Conservation (phyloP, 2,113 vertebrate species). For the Philantomba maxwellii region DNA sequence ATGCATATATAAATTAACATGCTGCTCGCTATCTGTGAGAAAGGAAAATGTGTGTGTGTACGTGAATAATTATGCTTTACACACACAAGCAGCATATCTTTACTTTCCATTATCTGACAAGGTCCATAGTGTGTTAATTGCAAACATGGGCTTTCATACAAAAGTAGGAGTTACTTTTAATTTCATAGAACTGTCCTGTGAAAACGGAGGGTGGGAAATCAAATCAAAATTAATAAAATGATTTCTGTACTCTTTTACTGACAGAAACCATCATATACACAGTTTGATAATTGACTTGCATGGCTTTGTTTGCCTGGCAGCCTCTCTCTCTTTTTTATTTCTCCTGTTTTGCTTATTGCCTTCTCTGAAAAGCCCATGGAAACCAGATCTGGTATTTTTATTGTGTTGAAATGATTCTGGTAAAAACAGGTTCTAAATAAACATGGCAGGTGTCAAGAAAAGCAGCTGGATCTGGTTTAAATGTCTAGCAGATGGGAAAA, state of each 20-base stretch:
- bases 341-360: background rate
- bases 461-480: background rate
- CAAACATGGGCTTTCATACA: background rate
- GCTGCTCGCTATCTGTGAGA: background rate
- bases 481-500: background rate
- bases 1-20: background rate
- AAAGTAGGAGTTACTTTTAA: background rate
- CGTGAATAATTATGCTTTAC: background rate
- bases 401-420: slow-evolving; percentile 36
- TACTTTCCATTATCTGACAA: background rate
- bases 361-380: slow-evolving; percentile 3
- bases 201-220: background rate
- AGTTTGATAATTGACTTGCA: background rate
- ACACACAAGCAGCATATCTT: background rate
- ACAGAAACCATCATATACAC: background rate
- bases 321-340: background rate
- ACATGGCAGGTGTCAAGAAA: background rate
- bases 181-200: background rate
- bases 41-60: background rate
- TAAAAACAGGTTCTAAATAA: slow-evolving; percentile 26
- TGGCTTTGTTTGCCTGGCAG: background rate
- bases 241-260: background rate
- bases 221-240: slow-evolving; percentile 28
- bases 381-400: slow-evolving; percentile 14
- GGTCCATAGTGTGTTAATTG: background rate